Evolutionary conservation across 2,888 invertebrate genomes (phyloP), one percentile per base, ranked within the genome.

Genomic region (Rotaria macrura): DNA sequence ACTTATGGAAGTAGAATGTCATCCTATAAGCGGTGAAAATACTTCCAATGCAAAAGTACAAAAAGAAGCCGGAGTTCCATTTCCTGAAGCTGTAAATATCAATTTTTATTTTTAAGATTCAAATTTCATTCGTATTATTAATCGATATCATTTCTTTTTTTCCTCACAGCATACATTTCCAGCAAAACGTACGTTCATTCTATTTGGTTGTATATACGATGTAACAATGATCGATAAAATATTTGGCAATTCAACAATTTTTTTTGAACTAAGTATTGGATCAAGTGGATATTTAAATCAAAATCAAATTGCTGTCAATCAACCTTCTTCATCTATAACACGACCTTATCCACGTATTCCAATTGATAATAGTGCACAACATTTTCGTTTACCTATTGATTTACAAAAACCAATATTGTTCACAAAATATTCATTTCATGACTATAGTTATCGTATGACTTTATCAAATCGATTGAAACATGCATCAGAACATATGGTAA

Each of bases 221-320:
- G 87, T 87, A 12, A 87, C 87, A 2, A 88, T 88, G 88, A 88
- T 88, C 25, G 87, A 88, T 86, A 87, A 85, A 34, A 84, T 87
- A 54, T 79, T 85, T 40, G 47, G 47, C 25, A 87, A 87, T 85
- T 88, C 88, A 74, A 57, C 83, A 25, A 83, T 88, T 20, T 87
- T 87, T 34, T 88, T 88, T 87, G 88, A 88, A 85, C 23, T 88
- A 34, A 88, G 88, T 84, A 87, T 88, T 20, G 88, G 88, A 88
- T 65, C 65, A 38, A 65, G 34, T 65, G 65, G 65, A 29, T 65
- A 65, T 65, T 34, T 65, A 34, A 65, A 12, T 34, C 34, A 34
- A 34, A 4, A 17, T 4, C 34, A 65, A 34, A 20, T 65, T 4
- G 20, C 14, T 20, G 34, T 17, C 17, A 34, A 34, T 65, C 1